These are phyloP conservation scores for Genyomyrus donnyi DNA, from an alignment of 2,113 vertebrate genomes.

Conservation along the genomic window DNA sequence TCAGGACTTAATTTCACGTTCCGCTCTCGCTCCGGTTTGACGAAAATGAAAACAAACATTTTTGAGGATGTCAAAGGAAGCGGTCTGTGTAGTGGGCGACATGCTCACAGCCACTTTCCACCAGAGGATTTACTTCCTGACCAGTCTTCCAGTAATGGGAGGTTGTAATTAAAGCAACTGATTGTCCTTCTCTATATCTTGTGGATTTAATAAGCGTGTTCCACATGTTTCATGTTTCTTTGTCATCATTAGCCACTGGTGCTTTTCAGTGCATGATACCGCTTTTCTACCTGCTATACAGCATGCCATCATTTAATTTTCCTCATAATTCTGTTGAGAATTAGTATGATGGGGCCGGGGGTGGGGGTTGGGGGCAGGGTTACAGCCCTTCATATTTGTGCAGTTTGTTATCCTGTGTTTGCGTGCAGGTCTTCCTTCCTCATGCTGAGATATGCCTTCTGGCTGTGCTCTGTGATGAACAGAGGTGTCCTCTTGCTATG, in stretches of 20 bases:
- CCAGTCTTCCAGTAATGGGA: background rate
- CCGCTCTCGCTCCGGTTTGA: background rate
- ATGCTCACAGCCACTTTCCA: background rate
- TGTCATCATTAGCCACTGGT: background rate
- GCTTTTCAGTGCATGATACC: background rate
- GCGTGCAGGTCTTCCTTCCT: background rate
- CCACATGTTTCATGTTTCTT: background rate
- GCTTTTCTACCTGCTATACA: background rate
- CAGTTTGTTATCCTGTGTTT: background rate
- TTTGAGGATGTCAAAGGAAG: slow-evolving; percentile 38
- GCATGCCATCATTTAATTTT: background rate
- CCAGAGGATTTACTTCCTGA: background rate
- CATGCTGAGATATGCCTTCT: background rate
- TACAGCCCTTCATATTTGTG: background rate
- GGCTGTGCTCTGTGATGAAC: background rate
- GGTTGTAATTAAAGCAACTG: background rate
- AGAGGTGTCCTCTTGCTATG: background rate
- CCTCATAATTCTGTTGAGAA: background rate
- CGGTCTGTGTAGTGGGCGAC: background rate
- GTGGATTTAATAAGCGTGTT: background rate
- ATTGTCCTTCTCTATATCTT: background rate
- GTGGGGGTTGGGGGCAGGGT: too few relatives aligned
- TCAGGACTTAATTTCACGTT: slow-evolving; percentile 20
- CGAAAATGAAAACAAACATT: slow-evolving; percentile 21
- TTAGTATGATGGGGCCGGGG: background rate